phyloP scores from a whole-genome alignment of 1,140 invertebrate genomes.

The Bilobella aurantiaca region DNA sequence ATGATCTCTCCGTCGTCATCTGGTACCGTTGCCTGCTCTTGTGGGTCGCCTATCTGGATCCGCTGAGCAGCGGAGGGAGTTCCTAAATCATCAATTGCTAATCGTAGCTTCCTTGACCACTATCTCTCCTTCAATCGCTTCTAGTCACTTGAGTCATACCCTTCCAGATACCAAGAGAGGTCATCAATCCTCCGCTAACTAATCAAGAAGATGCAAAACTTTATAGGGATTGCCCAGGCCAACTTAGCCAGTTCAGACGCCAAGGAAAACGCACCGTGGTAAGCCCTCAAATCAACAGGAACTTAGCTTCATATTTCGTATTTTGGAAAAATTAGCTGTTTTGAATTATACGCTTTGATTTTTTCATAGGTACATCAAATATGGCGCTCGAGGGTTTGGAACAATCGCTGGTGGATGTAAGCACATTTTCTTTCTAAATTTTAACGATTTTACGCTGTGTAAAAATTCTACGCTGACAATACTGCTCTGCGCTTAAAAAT shows the following conservation, averaged over 20 bases:
- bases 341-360: not conserved
- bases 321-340: not conserved
- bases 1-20: no score
- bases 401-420: conserved; percentile 71
- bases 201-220: conserved; percentile 11
- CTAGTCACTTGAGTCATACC: no score
- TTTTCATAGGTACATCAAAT: conserved; percentile 45
- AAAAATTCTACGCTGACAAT: not conserved
- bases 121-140: no score
- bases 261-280: conserved; percentile 25
- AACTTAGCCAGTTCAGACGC: not conserved
- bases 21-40: no score
- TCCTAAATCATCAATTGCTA: no score
- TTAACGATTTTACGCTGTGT: no score
- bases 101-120: no score
- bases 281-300: not conserved
- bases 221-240: conserved; percentile 1
- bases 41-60: no score
- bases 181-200: no score
- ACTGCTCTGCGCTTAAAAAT: not conserved
- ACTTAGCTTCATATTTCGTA: no score
- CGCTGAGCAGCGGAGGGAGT: no score
- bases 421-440: conserved; percentile 1
- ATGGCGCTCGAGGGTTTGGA: conserved; percentile 67
- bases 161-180: no score